Percentiles rank a stretch among this genome's conserved stretches.
phyloP scores from a whole-genome alignment of 30 jellyfish, hydroid and myxozoan species.

The Cassiopea xamachana region DNA sequence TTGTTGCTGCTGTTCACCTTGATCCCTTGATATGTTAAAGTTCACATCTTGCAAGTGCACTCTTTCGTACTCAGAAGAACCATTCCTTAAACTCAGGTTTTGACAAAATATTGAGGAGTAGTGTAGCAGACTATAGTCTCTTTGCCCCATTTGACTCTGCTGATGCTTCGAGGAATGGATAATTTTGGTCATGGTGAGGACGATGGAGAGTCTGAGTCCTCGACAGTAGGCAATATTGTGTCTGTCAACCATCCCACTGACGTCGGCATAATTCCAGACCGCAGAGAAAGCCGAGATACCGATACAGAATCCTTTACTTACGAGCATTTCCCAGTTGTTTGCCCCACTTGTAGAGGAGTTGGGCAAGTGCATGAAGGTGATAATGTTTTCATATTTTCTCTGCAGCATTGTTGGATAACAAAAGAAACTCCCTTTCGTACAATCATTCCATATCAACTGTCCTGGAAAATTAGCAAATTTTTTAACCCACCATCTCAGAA shows the following conservation, averaged over 20 bases:
- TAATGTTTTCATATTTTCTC: not conserved
- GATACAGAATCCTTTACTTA: conserved; percentile 69
- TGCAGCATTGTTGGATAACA: not conserved
- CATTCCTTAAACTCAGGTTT: too few species aligned
- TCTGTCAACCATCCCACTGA: conserved; percentile 35
- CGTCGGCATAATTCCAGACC: not conserved
- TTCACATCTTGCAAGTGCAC: too few species aligned
- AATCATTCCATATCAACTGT: not conserved
- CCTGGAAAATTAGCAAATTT: not conserved
- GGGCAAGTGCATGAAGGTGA: conserved; percentile 81
- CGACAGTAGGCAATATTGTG: not conserved
- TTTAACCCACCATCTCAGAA: not conserved
- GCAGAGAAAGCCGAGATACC: conserved; percentile 23
- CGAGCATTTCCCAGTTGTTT: conserved; percentile 95
- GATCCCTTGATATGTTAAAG: too few species aligned
- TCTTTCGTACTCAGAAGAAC: too few species aligned
- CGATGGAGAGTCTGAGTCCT: conserved; percentile 2
- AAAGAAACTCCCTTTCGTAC: not conserved
- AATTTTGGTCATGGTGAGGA: conserved; percentile 5
- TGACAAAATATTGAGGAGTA: not conserved
- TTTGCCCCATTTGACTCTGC: not conserved
- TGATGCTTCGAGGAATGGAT: conserved; percentile 63
- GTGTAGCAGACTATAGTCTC: not conserved
- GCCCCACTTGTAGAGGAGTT: conserved; percentile 93
- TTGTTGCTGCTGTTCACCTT: too few species aligned